Evolutionary conservation across 2,797 vertebrate species (phyloP).

Genomic region (Sparidentex hasta): DNA sequence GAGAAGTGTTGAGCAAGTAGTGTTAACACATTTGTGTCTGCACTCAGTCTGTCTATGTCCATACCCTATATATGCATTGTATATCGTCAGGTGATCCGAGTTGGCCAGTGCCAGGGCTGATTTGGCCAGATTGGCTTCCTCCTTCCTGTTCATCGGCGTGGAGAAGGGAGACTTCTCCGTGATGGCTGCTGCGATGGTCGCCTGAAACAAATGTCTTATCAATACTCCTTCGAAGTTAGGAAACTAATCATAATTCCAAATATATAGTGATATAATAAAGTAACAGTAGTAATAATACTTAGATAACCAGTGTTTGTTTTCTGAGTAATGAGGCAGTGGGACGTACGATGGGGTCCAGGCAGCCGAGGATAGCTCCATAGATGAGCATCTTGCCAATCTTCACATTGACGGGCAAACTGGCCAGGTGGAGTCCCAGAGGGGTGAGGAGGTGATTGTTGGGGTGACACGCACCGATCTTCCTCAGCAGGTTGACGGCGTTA

Average conservation of each 20-base stretch:
- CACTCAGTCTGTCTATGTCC: neutral
- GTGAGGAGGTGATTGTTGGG: conserved; percentile 88
- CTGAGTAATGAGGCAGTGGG: neutral
- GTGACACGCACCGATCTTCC: conserved; percentile 95
- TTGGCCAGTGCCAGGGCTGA: conserved; percentile 89
- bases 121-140: conserved; percentile 96
- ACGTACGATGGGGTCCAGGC: conserved; percentile 94
- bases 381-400: conserved; percentile 99
- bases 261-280: neutral
- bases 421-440: conserved; percentile 95
- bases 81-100: conserved; percentile 97
- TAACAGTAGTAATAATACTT: neutral
- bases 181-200: conserved; percentile 96
- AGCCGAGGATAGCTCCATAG: conserved; percentile 96
- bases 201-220: conserved; percentile 81
- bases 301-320: neutral
- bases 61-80: conserved; percentile 94
- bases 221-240: neutral
- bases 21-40: neutral
- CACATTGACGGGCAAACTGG: conserved; percentile 94
- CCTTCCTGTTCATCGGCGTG: conserved; percentile 95
- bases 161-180: conserved; percentile 97
- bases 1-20: too few species aligned
- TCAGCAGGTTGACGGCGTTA: conserved; percentile 93
- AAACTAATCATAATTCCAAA: neutral